These are phyloP conservation scores for Andrena marginata DNA, from an alignment of 2,888 invertebrate species.

Conservation along the genomic window DNA sequence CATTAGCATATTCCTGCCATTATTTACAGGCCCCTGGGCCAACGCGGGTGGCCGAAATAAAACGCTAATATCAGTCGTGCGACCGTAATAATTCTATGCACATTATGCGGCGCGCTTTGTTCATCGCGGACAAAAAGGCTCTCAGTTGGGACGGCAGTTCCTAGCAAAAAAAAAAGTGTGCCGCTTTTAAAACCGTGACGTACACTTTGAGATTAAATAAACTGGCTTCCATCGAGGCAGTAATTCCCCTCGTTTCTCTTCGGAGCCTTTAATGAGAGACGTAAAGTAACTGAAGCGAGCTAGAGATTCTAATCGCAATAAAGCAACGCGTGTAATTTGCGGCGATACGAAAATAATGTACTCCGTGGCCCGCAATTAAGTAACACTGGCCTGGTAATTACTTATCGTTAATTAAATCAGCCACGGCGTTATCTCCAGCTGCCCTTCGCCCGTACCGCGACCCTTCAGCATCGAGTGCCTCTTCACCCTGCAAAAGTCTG, in stretches of 20 bases:
- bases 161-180: not conserved
- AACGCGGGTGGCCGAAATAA: conserved; percentile 36
- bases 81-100: conserved; percentile 60
- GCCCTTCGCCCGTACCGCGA: conserved; percentile 28
- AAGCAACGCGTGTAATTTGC: conserved; percentile 48
- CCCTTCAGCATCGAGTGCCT: conserved; percentile 32
- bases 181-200: not conserved
- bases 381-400: conserved; percentile 61
- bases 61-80: conserved; percentile 39
- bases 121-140: conserved; percentile 23
- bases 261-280: not conserved
- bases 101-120: conserved; percentile 41
- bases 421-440: conserved; percentile 43
- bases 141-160: not conserved
- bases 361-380: conserved; percentile 33
- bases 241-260: not conserved
- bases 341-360: conserved; percentile 45
- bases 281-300: conserved; percentile 13
- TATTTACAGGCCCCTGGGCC: conserved; percentile 48
- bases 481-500: conserved; percentile 15
- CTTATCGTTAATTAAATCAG: conserved; percentile 74
- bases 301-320: conserved; percentile 47
- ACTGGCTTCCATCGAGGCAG: not conserved
- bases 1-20: conserved; percentile 43
- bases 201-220: not conserved